Base-by-base conservation (phyloP, 37 sponge, comb jelly and placozoan species). In the Theonella swinhoei region DNA sequence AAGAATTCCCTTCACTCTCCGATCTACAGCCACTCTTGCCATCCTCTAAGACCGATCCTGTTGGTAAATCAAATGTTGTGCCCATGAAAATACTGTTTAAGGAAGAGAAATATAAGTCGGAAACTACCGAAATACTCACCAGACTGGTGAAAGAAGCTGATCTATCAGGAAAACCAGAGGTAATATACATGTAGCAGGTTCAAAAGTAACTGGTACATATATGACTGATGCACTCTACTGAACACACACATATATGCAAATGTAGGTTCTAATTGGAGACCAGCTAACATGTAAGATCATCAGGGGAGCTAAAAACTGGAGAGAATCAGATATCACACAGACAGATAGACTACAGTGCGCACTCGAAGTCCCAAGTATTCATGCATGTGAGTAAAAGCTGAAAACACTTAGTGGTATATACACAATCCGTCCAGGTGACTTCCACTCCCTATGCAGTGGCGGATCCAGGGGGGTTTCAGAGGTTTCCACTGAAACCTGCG, bases 401-500 rank as follows among this genome's bases (percentile, higher is more conserved):
- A 24, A 25, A 8, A 25, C 7, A 24, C n/a, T 8, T 8, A 11
- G 67, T 66, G 67, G 25, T n/a, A 26, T 66, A 66, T n/a, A 25
- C n/a, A 24, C 5, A 66, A 66, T 39, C 9, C 8, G 4, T 35
- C 24, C 39, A 72, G 72, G 72, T 25, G 81, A 80, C 37, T 80
- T 80, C 43, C 81, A 80, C 70, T 80, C 73, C 40, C 43, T 80
- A n/a, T n/a, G n/a, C n/a, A n/a, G n/a, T n/a, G n/a, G n/a, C n/a
- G n/a, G n/a, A n/a, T n/a, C n/a, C n/a, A n/a, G n/a, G n/a, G n/a
- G n/a, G n/a, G n/a, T n/a, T n/a, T n/a, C n/a, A n/a, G n/a, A n/a
- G n/a, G n/a, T n/a, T n/a, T n/a, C n/a, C n/a, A n/a, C n/a, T n/a
- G n/a, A n/a, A n/a, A n/a, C n/a, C n/a, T n/a, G n/a, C n/a, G n/a